Percentiles rank a stretch among this genome's conserved stretches.
phyloP scores from a whole-genome alignment of 1,140 invertebrate genomes.

The Papilio helenus region DNA sequence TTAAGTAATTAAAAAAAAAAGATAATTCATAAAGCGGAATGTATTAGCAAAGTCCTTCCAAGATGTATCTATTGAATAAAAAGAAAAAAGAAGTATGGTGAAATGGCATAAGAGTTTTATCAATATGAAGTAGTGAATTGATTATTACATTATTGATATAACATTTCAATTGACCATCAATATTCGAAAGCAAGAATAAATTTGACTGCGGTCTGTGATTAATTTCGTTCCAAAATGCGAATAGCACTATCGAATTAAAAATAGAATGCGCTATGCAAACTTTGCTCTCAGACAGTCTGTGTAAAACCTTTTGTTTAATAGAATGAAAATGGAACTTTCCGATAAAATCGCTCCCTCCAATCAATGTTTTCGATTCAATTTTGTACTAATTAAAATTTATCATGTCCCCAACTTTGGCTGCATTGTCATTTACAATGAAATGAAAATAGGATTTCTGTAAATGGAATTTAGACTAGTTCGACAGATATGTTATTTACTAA shows the following conservation, averaged over 20 bases:
- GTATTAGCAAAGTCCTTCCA: too few relatives aligned
- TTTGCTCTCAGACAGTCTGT: conserved; percentile 67
- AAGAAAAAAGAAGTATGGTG: neutral
- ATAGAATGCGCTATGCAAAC: conserved; percentile 68
- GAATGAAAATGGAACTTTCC: conserved; percentile 56
- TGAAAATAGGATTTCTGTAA: conserved; percentile 42
- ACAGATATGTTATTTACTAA: conserved; percentile 8
- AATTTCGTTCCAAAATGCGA: neutral
- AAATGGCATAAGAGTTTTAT: neutral
- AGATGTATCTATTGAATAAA: neutral
- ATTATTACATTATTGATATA: neutral
- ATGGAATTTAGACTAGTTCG: conserved; percentile 42
- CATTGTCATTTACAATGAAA: conserved; percentile 35
- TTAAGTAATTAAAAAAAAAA: too few relatives aligned
- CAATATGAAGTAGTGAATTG: neutral
- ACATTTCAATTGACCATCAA: neutral
- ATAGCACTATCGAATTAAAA: conserved; percentile 49
- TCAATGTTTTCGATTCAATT: conserved; percentile 64
- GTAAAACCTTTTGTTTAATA: conserved; percentile 65
- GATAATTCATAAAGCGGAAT: too few relatives aligned
- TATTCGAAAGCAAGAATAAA: neutral
- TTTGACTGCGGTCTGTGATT: neutral
- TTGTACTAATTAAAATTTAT: conserved; percentile 64
- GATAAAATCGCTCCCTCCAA: conserved; percentile 69
- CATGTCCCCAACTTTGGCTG: conserved; percentile 36